Conservation (phyloP, 2,113 vertebrate genomes). For the Megalops atlanticus region DNA sequence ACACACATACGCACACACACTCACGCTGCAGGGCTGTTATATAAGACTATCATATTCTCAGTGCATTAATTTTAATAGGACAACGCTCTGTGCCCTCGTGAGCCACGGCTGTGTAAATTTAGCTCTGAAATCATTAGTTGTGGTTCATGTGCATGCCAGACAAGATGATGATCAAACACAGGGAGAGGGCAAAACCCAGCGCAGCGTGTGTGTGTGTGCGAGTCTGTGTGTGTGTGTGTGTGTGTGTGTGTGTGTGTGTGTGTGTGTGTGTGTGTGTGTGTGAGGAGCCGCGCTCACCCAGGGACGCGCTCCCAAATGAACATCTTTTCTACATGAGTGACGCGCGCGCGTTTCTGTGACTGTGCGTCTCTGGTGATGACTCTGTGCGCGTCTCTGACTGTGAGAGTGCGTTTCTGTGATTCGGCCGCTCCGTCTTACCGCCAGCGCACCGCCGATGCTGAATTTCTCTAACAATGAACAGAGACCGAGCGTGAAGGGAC, state of each 20-base stretch:
- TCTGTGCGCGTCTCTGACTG: background rate
- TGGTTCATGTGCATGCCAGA: conserved; percentile 8
- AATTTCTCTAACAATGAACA: no score
- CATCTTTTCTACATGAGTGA: no score
- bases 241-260: no score
- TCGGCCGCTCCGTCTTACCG: no score
- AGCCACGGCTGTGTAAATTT: conserved; percentile 15
- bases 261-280: no score
- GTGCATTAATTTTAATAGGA: conserved; percentile 7
- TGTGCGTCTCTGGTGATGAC: background rate
- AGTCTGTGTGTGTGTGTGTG: no score
- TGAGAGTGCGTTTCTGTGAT: no score
- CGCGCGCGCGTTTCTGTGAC: background rate
- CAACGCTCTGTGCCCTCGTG: background rate
- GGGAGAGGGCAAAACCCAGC: background rate
- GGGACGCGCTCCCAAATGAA: no score
- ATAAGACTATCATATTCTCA: background rate
- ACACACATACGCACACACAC: conserved; percentile 10
- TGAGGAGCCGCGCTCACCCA: no score
- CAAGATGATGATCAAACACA: background rate
- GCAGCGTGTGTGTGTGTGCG: background rate
- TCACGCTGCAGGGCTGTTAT: background rate
- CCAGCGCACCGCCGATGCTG: no score
- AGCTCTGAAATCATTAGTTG: conserved; percentile 13
- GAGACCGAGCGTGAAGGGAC: background rate